Base-by-base conservation (phyloP, 2,888 invertebrate species). In the Tinea semifulvella region DNA sequence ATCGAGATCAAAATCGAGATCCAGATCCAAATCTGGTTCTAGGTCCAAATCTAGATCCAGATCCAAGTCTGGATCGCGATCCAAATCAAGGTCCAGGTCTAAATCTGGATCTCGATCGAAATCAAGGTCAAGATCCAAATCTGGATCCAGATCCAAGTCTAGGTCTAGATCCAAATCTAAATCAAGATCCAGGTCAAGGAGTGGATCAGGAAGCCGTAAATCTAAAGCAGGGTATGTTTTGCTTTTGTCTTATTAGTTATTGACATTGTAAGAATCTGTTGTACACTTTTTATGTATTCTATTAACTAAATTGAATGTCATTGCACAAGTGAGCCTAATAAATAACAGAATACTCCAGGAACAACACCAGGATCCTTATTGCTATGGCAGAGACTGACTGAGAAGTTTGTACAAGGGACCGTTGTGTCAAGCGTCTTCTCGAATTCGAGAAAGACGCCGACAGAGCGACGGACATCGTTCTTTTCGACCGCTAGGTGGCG, bases 11-110 rank as follows among this genome's bases (percentile, higher is more conserved):
- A 40, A 49, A 22, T 56, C 57, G 8, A 47, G 51, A 44, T 53
- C 52, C 11, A 45, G 48, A 25, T 52, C 59, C 1, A 31, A 51
- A 8, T 22, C 25, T 22, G 8, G 8, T 28, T 58, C 58, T 7
- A 48, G 60, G 42, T 38, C 38, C 3, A 11, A 19, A 16, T 17
- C n/a, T 16, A n/a, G 35, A 2, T 38, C 38, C n/a, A 11, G 31
- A 2, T 31, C 31, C 2, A n/a, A 7, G 7, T 31, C 31, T 13
- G 31, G 31, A 26, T 26, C 26, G n/a, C 26, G 26, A n/a, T 26
- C 26, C 26, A 26, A 26, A 26, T 65, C 68, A 2, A 58, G 57
- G 11, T 70, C 63, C n/a, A n/a, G n/a, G n/a, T n/a, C n/a, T n/a
- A n/a, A n/a, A n/a, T n/a, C 8, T 48, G 1, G 44, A 25, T 6